These are phyloP conservation scores for Myotis findleyi DNA, from an alignment of 2,797 vertebrate genomes.

Conservation along the genomic window DNA sequence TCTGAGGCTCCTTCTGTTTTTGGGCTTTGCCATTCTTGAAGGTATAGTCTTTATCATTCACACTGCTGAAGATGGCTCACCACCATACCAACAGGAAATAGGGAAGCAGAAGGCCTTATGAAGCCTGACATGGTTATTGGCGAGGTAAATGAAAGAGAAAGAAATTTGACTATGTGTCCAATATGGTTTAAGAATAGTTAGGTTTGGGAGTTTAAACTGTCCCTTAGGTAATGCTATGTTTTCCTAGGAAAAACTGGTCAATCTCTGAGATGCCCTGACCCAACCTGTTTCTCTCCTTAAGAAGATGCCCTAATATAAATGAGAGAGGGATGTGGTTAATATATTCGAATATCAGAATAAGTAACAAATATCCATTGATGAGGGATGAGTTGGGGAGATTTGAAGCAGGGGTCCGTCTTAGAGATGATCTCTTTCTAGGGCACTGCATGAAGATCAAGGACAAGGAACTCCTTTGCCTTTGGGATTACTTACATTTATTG, in stretches of 20 bases:
- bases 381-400: neutral
- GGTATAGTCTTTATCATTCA: neutral
- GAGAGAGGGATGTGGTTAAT: neutral
- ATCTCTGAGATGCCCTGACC: neutral
- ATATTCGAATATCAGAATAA: neutral
- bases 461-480: neutral
- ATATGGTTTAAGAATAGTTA: neutral
- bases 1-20: neutral
- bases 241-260: neutral
- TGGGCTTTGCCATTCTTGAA: neutral
- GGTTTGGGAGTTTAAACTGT: slow-evolving; percentile 7
- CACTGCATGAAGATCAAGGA: neutral
- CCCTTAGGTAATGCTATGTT: neutral
- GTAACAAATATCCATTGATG: neutral
- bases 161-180: neutral
- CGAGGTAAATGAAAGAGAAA: neutral
- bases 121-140: neutral
- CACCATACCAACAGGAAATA: neutral
- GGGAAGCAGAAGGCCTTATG: neutral
- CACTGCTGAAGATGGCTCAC: neutral
- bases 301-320: neutral
- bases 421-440: neutral
- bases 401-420: neutral
- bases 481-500: neutral
- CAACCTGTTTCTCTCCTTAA: neutral